Evolutionary conservation across 2,113 vertebrate genomes (phyloP), one percentile per base, ranked within the genome.

Genomic region (Calidris pygmaea): DNA sequence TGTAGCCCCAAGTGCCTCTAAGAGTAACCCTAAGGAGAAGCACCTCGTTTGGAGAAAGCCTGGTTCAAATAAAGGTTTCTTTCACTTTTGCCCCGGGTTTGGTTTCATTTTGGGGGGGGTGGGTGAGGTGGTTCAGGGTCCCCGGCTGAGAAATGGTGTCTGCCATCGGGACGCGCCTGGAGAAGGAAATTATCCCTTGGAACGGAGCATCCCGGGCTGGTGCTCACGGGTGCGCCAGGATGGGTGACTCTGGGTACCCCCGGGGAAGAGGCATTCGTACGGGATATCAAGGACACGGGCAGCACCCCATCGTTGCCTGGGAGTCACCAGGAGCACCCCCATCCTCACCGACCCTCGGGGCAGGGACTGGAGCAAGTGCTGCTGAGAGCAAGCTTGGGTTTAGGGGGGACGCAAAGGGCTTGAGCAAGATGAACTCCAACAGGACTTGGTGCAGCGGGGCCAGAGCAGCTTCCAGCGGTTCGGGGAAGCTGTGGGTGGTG

Each of bases 181-280:
- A 14, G 23, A 19, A 37, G 62, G 43, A 13, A 14, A 3, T 9
- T 10, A 35, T 53, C 32, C 43, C 30, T 45, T 2, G 11, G 73
- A 45, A 10, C 5, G 2, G 37, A 39, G 58, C 37, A 30, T 30
- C 37, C 7, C 12, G 30, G 27, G 70, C 14, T 15, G 37, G 6
- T 4, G 56, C 56, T 15, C 26, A 0, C 21, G 62, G 19, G 6
- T 14, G 17, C 3, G 0, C 21, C 23, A 1, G 45, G 45, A 3
- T 2, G 5, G 0, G 3, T 1, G 29, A 30, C 6, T 32, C 24
- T 0, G 12, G 23, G 10, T 8, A 0, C 47, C 23, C 3, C 0
- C 0, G 22, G 37, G 37, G 24, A 47, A 26, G 53, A 34, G 15
- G 30, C 23, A 29, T 5, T 45, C 10, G 0, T 1, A 2, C 0